Evolutionary conservation across 2,888 invertebrate genomes (phyloP).

Genomic region (Doris montereyensis): DNA sequence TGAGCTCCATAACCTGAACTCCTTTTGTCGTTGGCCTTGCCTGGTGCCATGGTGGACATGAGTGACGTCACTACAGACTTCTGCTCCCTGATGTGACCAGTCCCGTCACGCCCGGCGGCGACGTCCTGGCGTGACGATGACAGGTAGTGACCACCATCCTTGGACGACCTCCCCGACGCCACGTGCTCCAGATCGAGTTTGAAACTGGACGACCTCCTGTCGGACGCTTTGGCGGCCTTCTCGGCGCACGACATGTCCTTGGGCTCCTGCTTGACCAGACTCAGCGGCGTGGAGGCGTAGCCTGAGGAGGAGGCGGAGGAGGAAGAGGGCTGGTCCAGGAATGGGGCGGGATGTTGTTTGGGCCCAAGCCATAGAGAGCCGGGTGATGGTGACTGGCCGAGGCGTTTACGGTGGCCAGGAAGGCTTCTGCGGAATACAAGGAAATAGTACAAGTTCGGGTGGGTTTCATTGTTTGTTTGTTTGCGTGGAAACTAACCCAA

Average conservation of each 20-base stretch:
- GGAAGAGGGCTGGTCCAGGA: neutral
- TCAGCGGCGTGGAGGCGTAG: conserved; percentile 27
- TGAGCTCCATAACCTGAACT: too few species aligned
- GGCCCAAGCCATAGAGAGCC: neutral
- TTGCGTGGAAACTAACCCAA: too few species aligned
- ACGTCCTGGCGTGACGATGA: neutral
- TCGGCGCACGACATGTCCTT: conserved; percentile 26
- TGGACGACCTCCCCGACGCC: too few species aligned
- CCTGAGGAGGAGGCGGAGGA: neutral
- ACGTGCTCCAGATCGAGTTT: conserved; percentile 28
- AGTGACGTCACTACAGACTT: too few species aligned
- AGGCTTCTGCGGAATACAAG: conserved; percentile 24
- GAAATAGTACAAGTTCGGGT: too few species aligned
- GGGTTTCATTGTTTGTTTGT: too few species aligned
- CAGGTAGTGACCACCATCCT: too few species aligned
- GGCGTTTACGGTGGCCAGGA: neutral
- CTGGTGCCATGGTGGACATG: too few species aligned
- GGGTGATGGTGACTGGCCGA: conserved; percentile 29
- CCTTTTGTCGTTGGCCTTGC: too few species aligned
- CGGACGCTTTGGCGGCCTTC: conserved; percentile 17
- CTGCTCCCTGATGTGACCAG: neutral
- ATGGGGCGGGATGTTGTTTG: neutral
- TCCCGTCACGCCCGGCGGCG: neutral
- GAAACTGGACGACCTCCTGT: conserved; percentile 7
- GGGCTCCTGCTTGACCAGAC: conserved; percentile 40